These are phyloP conservation scores for Nylanderia fulva DNA, from an alignment of 1,140 invertebrate genomes.

Conservation along the genomic window DNA sequence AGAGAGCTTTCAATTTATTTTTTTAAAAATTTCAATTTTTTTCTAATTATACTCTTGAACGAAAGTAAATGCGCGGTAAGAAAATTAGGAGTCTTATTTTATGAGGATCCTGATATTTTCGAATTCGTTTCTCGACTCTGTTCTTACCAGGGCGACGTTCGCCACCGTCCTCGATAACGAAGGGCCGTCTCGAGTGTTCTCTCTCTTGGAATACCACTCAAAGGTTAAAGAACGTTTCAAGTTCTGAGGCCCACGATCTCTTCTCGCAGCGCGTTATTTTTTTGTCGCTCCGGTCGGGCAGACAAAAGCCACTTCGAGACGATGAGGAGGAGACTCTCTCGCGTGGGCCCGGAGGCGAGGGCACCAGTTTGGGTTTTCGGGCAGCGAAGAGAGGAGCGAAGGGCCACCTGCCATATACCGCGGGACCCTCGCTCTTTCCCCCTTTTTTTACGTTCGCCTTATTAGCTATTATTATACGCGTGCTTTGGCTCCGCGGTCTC, in stretches of 20 bases:
- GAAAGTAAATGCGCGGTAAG: background rate
- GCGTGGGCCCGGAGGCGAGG: constrained; percentile 76
- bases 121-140: background rate
- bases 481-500: constrained; percentile 74
- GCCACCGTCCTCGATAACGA: constrained; percentile 42
- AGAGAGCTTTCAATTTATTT: too few species aligned
- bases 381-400: constrained; percentile 68
- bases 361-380: constrained; percentile 74
- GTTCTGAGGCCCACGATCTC: constrained; percentile 72
- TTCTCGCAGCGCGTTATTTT: constrained; percentile 75
- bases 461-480: constrained; percentile 85
- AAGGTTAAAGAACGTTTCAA: constrained; percentile 66
- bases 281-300: constrained; percentile 77
- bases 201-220: constrained; percentile 43
- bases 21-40: too few species aligned
- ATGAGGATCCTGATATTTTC: background rate
- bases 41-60: too few species aligned
- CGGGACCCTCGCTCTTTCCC: constrained; percentile 56
- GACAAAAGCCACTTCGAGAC: constrained; percentile 74
- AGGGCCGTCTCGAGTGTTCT: constrained; percentile 22
- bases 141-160: constrained; percentile 40
- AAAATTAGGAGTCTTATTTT: background rate
- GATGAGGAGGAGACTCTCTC: constrained; percentile 47
- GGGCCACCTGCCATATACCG: constrained; percentile 81
- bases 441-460: constrained; percentile 80